phyloP scores from a whole-genome alignment of 2,888 invertebrate genomes.

The Cordilura impudica region DNA sequence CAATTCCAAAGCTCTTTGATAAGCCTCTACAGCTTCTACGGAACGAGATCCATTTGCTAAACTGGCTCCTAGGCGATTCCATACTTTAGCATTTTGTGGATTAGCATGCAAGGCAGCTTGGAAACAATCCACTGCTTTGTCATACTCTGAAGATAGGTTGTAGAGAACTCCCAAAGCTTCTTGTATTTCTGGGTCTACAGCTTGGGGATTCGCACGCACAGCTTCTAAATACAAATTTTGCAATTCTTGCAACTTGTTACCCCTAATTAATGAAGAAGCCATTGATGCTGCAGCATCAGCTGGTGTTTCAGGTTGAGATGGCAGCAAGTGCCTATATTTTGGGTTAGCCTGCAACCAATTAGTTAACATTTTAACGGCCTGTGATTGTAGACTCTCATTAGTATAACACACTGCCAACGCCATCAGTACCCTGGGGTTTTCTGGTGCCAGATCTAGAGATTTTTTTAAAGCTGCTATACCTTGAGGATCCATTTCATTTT shows the following conservation, averaged over 20 bases:
- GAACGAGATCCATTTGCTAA: slow-evolving; percentile 96
- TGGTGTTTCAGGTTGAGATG: slow-evolving; percentile 68
- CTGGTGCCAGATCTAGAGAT: slow-evolving; percentile 88
- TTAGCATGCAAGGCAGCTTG: slow-evolving; percentile 90
- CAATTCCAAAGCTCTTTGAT: slow-evolving; percentile 92
- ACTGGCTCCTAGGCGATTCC: slow-evolving; percentile 98
- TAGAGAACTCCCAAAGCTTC: slow-evolving; percentile 96
- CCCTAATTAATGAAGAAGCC: slow-evolving; percentile 79
- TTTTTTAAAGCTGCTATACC: slow-evolving; percentile 95
- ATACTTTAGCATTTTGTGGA: slow-evolving; percentile 89
- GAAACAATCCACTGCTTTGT: slow-evolving; percentile 98
- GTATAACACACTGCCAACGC: slow-evolving; percentile 95
- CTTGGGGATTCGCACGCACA: slow-evolving; percentile 85
- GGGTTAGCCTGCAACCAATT: slow-evolving; percentile 89
- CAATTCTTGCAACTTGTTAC: slow-evolving; percentile 80
- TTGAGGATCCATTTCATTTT: slow-evolving; percentile 97
- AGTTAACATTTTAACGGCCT: slow-evolving; percentile 89
- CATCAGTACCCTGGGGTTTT: slow-evolving; percentile 90
- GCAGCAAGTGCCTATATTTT: slow-evolving; percentile 86
- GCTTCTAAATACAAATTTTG: slow-evolving; percentile 88
- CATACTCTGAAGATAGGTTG: slow-evolving; percentile 95
- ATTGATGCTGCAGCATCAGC: slow-evolving; percentile 76
- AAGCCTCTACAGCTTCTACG: slow-evolving; percentile 97
- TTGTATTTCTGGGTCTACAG: slow-evolving; percentile 93
- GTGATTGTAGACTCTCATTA: slow-evolving; percentile 95